Evolutionary conservation across 2,888 invertebrate genomes (phyloP), one percentile per base, ranked within the genome.

Genomic region (Aporophyla lueneburgensis): DNA sequence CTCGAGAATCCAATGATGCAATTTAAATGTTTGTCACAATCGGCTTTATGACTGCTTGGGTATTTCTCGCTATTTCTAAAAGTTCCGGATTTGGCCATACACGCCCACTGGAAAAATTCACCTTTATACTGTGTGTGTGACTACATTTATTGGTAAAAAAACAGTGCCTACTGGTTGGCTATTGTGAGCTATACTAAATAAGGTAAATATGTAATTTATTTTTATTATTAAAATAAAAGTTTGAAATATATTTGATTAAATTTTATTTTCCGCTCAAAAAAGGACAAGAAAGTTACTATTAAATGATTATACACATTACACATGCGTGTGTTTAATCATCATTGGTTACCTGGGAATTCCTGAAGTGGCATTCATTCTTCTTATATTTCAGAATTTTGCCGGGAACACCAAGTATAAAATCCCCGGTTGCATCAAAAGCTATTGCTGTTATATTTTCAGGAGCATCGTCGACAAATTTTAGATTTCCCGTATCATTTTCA

Each of bases 371-470:
- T 53, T 92, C 87, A 59, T 90, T 90, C 86, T 92, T 93, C 76
- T 92, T 89, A 77, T 95, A 96, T 81, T 93, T 94, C 0, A 94
- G 61, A 67, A 95, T 83, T 89, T 93, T 94, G 2, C 93, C 94
- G 63, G 84, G 87, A 33, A 91, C 86, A 7, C 95, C 95, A 10
- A 96, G 87, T 49, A 93, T 87, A 73, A 96, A 93, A 78, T 93
- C 90, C 3, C 94, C 95, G 54, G 82, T 76, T 27, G 87, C 77
- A 80, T 96, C 94, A 86, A 96, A 95, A 19, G 95, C 94, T 85
- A 96, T 91, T 21, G 96, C 92, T 49, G 95, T 94, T 33, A 93
- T 90, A 76, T 92, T 93, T 21, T 89, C 91, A 24, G 95, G 93
- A 24, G 92, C 82, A 85, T 94, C 92, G 27, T 91, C 82, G 0